phyloP scores from a whole-genome alignment of 2,113 vertebrate genomes.

The Sceloporus tristichus region DNA sequence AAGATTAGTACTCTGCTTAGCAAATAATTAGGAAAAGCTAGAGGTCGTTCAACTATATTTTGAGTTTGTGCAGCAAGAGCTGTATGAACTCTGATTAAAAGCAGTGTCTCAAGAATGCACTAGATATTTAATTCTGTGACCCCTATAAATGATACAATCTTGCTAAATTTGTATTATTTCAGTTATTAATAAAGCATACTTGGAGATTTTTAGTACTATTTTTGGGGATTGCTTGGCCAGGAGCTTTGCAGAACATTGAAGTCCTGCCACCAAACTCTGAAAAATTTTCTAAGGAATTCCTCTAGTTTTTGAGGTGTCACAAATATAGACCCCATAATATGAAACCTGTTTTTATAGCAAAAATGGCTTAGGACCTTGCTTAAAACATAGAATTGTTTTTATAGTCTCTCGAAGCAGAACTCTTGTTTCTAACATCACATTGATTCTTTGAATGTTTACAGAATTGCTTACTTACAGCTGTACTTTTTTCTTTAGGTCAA shows the following conservation, averaged over 20 bases:
- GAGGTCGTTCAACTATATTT: no score
- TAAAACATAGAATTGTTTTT: background rate
- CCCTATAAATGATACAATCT: background rate
- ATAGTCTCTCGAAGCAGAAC: background rate
- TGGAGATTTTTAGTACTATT: background rate
- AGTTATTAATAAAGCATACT: background rate
- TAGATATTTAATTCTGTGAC: background rate
- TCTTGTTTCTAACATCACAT: background rate
- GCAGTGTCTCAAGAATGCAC: no score
- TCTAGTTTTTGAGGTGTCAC: background rate
- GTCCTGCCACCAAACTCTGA: background rate
- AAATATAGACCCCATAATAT: background rate
- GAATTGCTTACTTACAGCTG: slow-evolving; percentile 30
- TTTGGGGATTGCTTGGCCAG: background rate
- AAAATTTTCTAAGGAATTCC: background rate
- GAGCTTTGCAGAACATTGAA: background rate
- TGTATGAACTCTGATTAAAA: no score
- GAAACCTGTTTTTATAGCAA: background rate
- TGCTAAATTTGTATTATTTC: background rate
- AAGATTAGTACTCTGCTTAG: no score
- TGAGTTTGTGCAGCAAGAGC: no score
- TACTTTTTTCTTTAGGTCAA: slow-evolving; percentile 84
- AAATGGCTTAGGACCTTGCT: background rate
- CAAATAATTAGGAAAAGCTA: no score
- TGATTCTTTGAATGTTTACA: background rate